These are phyloP conservation scores for Poeciliopsis turneri DNA, from an alignment of 2,797 vertebrate genomes.

Conservation along the genomic window DNA sequence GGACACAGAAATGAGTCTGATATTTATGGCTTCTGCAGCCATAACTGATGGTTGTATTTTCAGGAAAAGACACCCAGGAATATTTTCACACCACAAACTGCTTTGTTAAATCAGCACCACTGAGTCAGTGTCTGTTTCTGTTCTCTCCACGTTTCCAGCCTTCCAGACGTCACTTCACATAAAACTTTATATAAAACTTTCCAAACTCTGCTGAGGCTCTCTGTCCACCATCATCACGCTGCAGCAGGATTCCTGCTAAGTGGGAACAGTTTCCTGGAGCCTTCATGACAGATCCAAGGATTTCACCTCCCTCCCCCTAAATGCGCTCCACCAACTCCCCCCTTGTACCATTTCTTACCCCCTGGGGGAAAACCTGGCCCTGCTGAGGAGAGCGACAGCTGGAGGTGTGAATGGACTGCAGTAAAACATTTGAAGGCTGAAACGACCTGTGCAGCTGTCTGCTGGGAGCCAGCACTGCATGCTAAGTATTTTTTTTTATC, in stretches of 20 bases:
- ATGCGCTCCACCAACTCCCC: background rate
- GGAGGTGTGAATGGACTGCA: slow-evolving; percentile 22
- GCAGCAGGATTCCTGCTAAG: slow-evolving; percentile 5
- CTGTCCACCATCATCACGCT: background rate
- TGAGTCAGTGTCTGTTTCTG: background rate
- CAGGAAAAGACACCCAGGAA: background rate
- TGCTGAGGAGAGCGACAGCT: slow-evolving; percentile 44
- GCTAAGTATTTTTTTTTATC: slow-evolving; percentile 8
- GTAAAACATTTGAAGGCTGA: slow-evolving; percentile 27
- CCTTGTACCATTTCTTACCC: background rate
- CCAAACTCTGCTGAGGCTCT: background rate
- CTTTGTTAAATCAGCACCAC: slow-evolving; percentile 1
- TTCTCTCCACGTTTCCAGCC: too few relatives aligned
- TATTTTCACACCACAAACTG: background rate
- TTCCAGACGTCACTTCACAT: background rate
- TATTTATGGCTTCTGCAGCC: background rate
- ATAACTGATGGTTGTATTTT: background rate
- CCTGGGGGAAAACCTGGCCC: slow-evolving; percentile 23
- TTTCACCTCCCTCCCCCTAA: background rate
- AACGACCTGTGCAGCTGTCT: slow-evolving; percentile 35
- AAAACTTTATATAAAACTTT: background rate
- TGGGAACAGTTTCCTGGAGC: slow-evolving; percentile 1
- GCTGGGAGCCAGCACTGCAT: background rate
- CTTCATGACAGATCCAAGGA: slow-evolving; percentile 17
- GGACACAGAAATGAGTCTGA: background rate